Evolutionary conservation across 2,888 invertebrate genomes (phyloP).

Genomic region (Leptarthrus brevirostris): DNA sequence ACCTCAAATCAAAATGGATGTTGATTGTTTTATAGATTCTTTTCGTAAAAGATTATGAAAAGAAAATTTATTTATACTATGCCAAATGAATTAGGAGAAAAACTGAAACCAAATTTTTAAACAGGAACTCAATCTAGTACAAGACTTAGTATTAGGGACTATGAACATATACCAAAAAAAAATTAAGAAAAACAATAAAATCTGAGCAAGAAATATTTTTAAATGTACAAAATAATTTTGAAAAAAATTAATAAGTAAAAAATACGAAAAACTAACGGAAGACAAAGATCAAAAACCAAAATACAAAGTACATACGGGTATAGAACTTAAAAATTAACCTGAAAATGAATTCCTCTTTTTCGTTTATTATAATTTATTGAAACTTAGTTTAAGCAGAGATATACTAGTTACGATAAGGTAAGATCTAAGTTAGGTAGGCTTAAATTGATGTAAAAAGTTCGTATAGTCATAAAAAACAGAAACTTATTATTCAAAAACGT

Average conservation of each 20-base stretch:
- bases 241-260: conserved; percentile 6
- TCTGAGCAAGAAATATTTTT: background rate
- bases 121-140: conserved; percentile 42
- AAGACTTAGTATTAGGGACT: conserved; percentile 32
- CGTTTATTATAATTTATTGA: conserved; percentile 30
- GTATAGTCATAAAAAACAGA: conserved; percentile 8
- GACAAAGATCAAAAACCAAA: conserved; percentile 22
- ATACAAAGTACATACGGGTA: conserved; percentile 16
- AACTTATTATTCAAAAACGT: background rate
- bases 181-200: background rate
- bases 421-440: background rate
- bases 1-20: no score
- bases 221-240: background rate
- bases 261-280: background rate
- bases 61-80: conserved; percentile 15
- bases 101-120: conserved; percentile 19
- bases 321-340: conserved; percentile 3
- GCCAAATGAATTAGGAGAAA: conserved; percentile 19
- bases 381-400: background rate
- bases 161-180: background rate
- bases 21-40: no score
- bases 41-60: background rate
- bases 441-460: conserved; percentile 25
- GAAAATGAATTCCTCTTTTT: conserved; percentile 3
- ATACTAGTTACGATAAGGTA: conserved; percentile 3